These are phyloP conservation scores for Spea bombifrons DNA, from an alignment of 2,113 vertebrate genomes.

Conservation along the genomic window DNA sequence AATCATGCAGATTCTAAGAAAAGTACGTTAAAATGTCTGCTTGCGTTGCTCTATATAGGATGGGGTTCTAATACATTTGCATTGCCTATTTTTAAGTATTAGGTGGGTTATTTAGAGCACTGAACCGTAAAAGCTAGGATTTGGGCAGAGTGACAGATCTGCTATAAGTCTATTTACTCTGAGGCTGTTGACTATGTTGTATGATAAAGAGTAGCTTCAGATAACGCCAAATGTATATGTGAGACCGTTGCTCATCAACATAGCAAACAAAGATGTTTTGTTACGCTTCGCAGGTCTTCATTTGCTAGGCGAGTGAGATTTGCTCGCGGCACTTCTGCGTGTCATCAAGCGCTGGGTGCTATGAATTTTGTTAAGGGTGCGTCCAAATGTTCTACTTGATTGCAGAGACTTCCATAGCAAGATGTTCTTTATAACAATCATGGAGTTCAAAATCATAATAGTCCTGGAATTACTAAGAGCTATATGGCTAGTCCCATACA, in stretches of 20 bases:
- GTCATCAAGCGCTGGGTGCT: not conserved
- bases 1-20: too few relatives aligned
- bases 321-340: not conserved
- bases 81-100: too few relatives aligned
- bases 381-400: not conserved
- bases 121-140: too few relatives aligned
- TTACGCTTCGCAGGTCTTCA: slow-evolving; percentile 29
- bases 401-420: not conserved
- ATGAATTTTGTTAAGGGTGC: not conserved
- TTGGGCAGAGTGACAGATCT: too few relatives aligned
- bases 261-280: slow-evolving; percentile 31
- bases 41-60: too few relatives aligned
- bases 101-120: too few relatives aligned
- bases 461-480: not conserved
- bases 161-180: too few relatives aligned
- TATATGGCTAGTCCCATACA: slow-evolving; percentile 4
- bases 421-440: not conserved
- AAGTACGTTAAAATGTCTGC: too few relatives aligned
- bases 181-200: slow-evolving; percentile 3
- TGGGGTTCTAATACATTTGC: too few relatives aligned
- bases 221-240: slow-evolving; percentile 32
- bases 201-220: slow-evolving; percentile 25
- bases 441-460: not conserved
- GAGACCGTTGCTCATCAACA: slow-evolving; percentile 18
- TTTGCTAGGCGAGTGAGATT: slow-evolving; percentile 17